phyloP scores from a whole-genome alignment of 1,140 invertebrate species.

The Oreohelix idahoensis region DNA sequence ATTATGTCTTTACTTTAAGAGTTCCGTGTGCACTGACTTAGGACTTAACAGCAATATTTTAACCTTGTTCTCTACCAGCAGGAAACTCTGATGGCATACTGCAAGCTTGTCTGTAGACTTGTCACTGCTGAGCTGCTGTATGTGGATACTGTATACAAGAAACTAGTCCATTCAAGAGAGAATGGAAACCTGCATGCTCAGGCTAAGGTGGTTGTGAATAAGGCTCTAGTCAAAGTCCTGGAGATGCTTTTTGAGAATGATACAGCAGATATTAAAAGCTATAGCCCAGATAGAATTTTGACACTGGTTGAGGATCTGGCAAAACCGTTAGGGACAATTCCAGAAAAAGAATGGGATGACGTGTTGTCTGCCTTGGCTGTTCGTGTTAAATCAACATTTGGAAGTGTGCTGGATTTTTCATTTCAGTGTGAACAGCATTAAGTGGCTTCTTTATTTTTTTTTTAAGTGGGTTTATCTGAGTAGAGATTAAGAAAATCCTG shows the following conservation, averaged over 20 bases:
- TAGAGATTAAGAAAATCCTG: no score
- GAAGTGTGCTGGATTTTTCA: background rate
- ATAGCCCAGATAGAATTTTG: background rate
- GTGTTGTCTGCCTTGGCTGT: slow-evolving; percentile 6
- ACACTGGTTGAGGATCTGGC: background rate
- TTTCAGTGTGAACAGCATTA: background rate
- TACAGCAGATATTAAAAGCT: background rate
- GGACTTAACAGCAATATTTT: background rate
- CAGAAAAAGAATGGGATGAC: background rate
- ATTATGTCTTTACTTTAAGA: no score
- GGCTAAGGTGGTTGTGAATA: background rate
- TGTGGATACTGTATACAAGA: slow-evolving; percentile 13
- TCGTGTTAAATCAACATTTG: slow-evolving; percentile 14
- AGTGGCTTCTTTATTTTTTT: background rate
- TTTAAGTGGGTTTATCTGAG: no score
- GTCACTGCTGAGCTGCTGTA: background rate
- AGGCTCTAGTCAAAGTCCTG: slow-evolving; percentile 19
- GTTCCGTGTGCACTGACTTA: no score
- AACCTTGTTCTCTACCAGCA: background rate
- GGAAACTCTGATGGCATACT: slow-evolving; percentile 29
- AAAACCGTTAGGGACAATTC: background rate
- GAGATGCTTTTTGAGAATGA: slow-evolving; percentile 8
- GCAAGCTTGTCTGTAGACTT: slow-evolving; percentile 3
- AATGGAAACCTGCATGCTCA: slow-evolving; percentile 10
- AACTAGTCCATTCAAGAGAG: slow-evolving; percentile 4